A percentile compares a stretch with the other conserved stretches of the same genome.
Evolutionary conservation across 2,888 invertebrate species (phyloP).

Genomic region (Fragum whitleyi): DNA sequence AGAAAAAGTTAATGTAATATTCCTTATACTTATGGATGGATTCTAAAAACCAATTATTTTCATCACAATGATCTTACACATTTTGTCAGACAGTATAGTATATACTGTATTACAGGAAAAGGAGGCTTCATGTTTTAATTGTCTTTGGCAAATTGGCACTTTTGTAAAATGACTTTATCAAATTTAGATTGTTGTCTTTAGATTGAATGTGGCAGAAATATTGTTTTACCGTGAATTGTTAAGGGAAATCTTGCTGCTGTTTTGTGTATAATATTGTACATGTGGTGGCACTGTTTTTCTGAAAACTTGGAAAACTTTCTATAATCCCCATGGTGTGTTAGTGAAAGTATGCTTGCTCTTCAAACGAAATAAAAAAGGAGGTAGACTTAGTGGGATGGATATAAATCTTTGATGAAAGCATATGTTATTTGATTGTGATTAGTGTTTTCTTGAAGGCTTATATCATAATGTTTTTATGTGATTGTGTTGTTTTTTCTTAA

Average conservation of each 20-base stretch:
- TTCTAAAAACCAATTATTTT: no score
- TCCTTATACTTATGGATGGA: no score
- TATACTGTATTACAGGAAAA: no score
- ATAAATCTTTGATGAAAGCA: background rate
- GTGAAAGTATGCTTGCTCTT: constrained; percentile 17
- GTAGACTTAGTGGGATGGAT: background rate
- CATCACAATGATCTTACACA: no score
- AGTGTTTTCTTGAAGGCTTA: constrained; percentile 1
- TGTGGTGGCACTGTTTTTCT: constrained; percentile 23
- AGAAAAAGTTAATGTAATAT: no score
- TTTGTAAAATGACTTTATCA: no score
- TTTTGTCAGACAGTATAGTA: no score
- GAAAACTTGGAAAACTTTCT: constrained; percentile 17
- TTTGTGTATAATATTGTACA: constrained; percentile 24
- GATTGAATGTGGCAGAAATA: no score
- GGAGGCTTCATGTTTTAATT: no score
- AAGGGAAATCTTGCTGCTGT: constrained; percentile 2
- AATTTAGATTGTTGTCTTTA: no score
- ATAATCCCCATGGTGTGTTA: constrained; percentile 1
- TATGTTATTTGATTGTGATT: background rate
- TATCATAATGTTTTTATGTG: background rate
- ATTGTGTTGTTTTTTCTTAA: background rate
- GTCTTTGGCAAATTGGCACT: no score
- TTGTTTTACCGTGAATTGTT: background rate
- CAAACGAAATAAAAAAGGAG: constrained; percentile 23